These are phyloP conservation scores for Poicephalus meyeri DNA, from an alignment of 2,113 vertebrate genomes.

Conservation along the genomic window DNA sequence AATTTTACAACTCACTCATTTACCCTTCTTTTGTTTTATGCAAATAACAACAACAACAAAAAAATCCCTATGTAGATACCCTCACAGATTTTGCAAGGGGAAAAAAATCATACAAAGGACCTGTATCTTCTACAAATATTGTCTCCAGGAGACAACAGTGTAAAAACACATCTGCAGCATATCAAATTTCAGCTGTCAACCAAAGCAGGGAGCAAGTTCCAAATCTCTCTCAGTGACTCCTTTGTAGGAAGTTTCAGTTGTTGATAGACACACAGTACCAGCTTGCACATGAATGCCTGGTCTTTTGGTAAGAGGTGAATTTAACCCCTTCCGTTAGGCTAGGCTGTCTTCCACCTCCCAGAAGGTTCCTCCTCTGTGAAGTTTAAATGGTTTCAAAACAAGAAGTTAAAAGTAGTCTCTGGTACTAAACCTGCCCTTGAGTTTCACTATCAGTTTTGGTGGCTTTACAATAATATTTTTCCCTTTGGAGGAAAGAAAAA, in stretches of 20 bases:
- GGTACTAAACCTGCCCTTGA: background rate
- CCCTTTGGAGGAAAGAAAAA: fast-evolving
- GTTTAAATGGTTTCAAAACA: background rate
- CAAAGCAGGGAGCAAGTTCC: slow-evolving; percentile 39
- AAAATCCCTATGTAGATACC: background rate
- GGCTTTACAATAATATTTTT: background rate
- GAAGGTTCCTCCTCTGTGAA: background rate
- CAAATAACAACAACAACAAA: background rate
- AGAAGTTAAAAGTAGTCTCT: background rate
- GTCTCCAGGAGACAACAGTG: background rate
- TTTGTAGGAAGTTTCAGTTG: slow-evolving; percentile 43
- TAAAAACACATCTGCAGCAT: slow-evolving; percentile 39
- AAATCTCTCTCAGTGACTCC: slow-evolving; percentile 40
- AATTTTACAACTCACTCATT: background rate
- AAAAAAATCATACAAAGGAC: background rate
- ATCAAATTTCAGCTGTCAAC: slow-evolving; percentile 46
- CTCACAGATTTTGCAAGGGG: background rate
- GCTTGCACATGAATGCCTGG: background rate
- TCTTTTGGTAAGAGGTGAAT: background rate
- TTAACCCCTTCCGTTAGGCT: background rate
- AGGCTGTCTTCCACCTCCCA: background rate
- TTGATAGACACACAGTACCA: slow-evolving; percentile 42
- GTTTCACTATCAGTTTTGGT: background rate
- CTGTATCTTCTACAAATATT: background rate
- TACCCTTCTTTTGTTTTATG: background rate